A percentile compares a stretch with the other conserved stretches of the same genome.
These are phyloP conservation scores for Carollia perspicillata DNA, from an alignment of 2,113 vertebrate genomes.

Conservation along the genomic window DNA sequence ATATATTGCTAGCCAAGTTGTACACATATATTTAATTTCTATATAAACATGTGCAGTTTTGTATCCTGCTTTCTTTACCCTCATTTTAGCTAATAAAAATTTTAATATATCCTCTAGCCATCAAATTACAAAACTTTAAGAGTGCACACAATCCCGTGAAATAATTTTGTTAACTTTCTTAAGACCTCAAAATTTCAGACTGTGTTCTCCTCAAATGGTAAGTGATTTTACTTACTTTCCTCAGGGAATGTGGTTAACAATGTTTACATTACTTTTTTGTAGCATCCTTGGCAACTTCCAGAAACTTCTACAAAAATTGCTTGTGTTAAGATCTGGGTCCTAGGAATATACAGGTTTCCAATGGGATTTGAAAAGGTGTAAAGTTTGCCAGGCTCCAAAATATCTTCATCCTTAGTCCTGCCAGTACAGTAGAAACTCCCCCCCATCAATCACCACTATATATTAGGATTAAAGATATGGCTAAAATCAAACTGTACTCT, in stretches of 20 bases:
- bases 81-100: neutral
- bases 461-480: neutral
- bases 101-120: neutral
- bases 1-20: neutral
- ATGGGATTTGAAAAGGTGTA: neutral
- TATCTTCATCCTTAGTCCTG: neutral
- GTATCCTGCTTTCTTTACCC: neutral
- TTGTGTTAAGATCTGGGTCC: neutral
- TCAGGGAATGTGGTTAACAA: neutral
- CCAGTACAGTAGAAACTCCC: neutral
- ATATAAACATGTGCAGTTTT: neutral
- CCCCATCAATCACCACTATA: neutral
- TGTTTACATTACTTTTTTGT: neutral
- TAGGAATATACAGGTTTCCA: neutral
- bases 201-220: neutral
- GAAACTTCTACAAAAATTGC: neutral
- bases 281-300: neutral
- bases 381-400: neutral
- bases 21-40: neutral
- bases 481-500: neutral
- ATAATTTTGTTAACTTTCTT: slow-evolving; percentile 35
- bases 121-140: neutral
- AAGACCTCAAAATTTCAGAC: neutral
- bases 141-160: neutral
- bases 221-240: neutral